Base-by-base conservation (phyloP, 2,888 invertebrate genomes). In the Heliconius cydno region DNA sequence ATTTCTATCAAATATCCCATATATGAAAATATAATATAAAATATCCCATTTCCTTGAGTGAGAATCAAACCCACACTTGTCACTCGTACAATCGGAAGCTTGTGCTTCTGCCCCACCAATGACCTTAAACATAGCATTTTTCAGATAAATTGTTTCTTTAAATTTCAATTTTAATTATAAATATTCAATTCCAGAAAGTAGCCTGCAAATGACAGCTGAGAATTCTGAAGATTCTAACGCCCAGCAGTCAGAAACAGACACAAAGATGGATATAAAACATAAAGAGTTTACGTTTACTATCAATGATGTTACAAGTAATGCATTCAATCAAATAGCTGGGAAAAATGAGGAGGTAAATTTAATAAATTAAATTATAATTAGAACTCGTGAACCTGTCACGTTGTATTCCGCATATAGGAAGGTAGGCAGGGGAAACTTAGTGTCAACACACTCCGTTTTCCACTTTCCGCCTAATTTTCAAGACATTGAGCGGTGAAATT, bases 151-250 rank as follows among this genome's bases (percentile, higher is more conserved):
- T 41, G 38, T 41, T 41, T 41, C 41, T 12, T 12, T 41, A 41
- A 60, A 60, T n/a, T n/a, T n/a, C 6, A 15, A 65, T 65, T 34
- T 34, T 22, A 65, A 25, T 79, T 28, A 60, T n/a, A 22, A 15
- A 65, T 52, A 19, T 68, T 77, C 19, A 57, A 38, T 83, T 84
- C n/a, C 86, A 93, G 92, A 93, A 81, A 91, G 88, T 82, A 93
- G 91, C 75, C 93, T 91, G 76, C 91, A 89, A 83, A 89, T 90
- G 85, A 87, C 90, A 41, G 89, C 86, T 0, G 92, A 92, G 1
- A 88, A 92, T 30, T 93, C 93, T 0, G 94, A 94, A 83, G 94
- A 94, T 46, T 94, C 94, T 0, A 93, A 89, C 65, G 84, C 89
- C 0, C 88, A 86, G 1, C 85, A 87, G 0, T 88, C 86, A 0